Evolutionary conservation across 2,888 invertebrate species (phyloP).

Genomic region (Gisinianus flammeolus): DNA sequence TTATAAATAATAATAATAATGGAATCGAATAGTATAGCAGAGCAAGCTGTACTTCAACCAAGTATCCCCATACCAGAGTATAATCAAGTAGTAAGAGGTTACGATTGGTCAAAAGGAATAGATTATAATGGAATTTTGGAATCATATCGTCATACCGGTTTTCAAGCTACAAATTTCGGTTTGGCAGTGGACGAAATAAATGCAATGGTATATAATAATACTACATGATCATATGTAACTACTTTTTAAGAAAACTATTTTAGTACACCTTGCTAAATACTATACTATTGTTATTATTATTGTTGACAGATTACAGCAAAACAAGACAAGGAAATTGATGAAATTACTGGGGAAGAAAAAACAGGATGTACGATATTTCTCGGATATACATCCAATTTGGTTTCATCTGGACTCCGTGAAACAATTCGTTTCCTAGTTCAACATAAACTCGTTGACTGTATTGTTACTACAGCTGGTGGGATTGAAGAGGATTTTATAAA

Average conservation of each 20-base stretch:
- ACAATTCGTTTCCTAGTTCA: constrained; percentile 85
- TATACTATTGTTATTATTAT: constrained; percentile 47
- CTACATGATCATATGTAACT: too few relatives aligned
- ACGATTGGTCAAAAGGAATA: constrained; percentile 90
- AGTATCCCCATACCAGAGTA: constrained; percentile 49
- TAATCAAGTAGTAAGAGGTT: constrained; percentile 68
- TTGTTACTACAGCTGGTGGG: constrained; percentile 97
- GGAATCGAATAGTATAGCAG: constrained; percentile 40
- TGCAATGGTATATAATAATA: constrained; percentile 82
- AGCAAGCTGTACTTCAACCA: constrained; percentile 51
- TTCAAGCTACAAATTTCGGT: constrained; percentile 96
- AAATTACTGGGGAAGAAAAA: constrained; percentile 39
- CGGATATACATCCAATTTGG: constrained; percentile 96
- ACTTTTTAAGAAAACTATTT: too few relatives aligned
- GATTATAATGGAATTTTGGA: constrained; percentile 83
- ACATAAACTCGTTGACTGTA: constrained; percentile 88
- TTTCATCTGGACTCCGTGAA: constrained; percentile 93
- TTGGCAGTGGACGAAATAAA: constrained; percentile 88
- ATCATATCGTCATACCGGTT: constrained; percentile 83
- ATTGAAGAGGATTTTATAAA: constrained; percentile 99
- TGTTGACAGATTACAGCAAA: constrained; percentile 59
- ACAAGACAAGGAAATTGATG: constrained; percentile 39
- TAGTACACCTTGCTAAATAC: too few relatives aligned
- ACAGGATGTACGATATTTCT: constrained; percentile 87
- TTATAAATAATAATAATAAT: too few relatives aligned